Base-by-base conservation (phyloP, 2,113 vertebrate genomes). In the Aix galericulata region DNA sequence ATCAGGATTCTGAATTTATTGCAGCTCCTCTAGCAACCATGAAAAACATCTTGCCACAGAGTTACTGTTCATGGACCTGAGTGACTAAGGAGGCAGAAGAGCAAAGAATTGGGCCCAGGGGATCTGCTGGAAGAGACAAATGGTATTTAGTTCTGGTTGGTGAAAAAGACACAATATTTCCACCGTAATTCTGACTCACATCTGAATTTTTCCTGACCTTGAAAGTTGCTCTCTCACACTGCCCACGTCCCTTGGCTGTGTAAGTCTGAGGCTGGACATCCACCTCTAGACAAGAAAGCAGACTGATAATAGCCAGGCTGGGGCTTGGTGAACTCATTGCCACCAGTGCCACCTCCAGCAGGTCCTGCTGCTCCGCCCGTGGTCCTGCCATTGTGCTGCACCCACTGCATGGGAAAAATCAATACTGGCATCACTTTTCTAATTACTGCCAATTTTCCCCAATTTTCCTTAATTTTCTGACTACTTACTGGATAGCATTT, bases 11-110 rank as follows among this genome's bases (percentile, higher is more conserved):
- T 82, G 50, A 73, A 59, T 40, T 94, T 91, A 68, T 42, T 62
- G 53, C 62, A 79, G 48, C 92, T 62, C 27, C 32, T 58, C 89
- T 60, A 91, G 66, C 4, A 3, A 44, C 73, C 52, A 34, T 75
- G 56, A 89, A 94, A 91, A 26, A 17, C 68, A 71, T 25, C 76
- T 42, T 90, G 67, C 44, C 53, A 72, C 38, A 73, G 55, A 59
- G 22, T 42, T 31, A 36, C 21, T 55, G 53, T 16, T 75, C 40
- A 62, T 8, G 40, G 46, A 55, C 34, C 15, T 63, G 75, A 85
- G 72, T 42, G 63, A 67, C 34, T 32, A 31, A 92, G 63, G 46
- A 88, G 76, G 36, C 25, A 63, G 40, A 52, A 84, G 1, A 63
- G 25, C 44, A 38, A 74, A 88, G n/a, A 82, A 66, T 46, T 62